Base-by-base conservation (phyloP, 1,140 invertebrate species). In the Panagrolaimus sp. region DNA sequence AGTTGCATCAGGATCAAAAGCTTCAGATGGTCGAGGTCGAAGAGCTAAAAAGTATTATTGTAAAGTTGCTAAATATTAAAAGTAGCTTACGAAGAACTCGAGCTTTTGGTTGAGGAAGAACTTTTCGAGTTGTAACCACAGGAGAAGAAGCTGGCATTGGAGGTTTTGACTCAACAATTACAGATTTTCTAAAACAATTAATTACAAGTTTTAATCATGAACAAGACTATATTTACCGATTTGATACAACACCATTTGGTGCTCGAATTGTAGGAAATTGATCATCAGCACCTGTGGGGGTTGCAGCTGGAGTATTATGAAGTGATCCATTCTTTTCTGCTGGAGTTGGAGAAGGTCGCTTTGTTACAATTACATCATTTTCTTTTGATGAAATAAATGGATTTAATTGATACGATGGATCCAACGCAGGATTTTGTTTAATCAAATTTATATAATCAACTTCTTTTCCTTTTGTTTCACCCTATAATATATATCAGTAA, bases 391-490 rank as follows among this genome's bases (percentile, higher is more conserved):
- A 17, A 10, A 24, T 12, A 58, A 67, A 10, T 48, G 9, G 10
- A 70, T 70, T 65, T 63, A 45, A 24, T n/a, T 15, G 17, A 45
- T 43, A 9, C n/a, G 8, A 17, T 28, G 38, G 24, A 43, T 45
- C 43, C 17, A 80, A 28, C 8, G 69, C 68, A n/a, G 75, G 79
- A 70, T 82, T 81, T 17, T 68, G 58, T 21, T 67, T 65, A 0
- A 80, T 45, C 9, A 81, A 28, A 28, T 43, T 32, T 5, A 67
- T 67, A 14, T 80, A 26, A 15, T 78, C 78, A 24, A 96, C 91
- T 88, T 98, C 95, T 88, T 99, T 99, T 82, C 96, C 96, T 87
- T 98, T 98, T 38, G 95, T 98, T 87, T 98, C 96, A 74, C 92
- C 93, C 76, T 82, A 64, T 52, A 79, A n/a, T n/a, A n/a, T n/a